phyloP scores from a whole-genome alignment of 1,140 invertebrate genomes.

The Zaprionus camerounensis region DNA sequence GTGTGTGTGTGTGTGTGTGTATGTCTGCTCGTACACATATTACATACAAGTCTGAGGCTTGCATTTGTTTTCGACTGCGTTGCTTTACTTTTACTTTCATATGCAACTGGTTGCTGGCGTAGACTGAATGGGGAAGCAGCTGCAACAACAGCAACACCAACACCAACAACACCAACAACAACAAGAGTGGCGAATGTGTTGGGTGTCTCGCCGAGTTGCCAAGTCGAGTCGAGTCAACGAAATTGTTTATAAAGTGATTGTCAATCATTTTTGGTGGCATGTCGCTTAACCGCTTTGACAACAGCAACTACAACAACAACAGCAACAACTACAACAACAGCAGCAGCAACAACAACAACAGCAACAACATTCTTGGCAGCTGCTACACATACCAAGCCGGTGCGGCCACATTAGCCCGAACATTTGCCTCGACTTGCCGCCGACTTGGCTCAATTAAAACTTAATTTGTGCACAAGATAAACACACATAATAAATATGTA shows the following conservation, averaged over 20 bases:
- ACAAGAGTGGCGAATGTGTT: constrained; percentile 28
- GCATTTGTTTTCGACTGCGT: constrained; percentile 63
- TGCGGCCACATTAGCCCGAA: not conserved
- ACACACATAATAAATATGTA: constrained; percentile 3
- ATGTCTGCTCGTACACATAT: constrained; percentile 34
- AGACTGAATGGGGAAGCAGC: constrained; percentile 65
- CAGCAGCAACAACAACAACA: constrained; percentile 49
- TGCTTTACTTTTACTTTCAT: constrained; percentile 82
- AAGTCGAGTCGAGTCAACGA: constrained; percentile 42
- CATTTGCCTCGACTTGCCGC: constrained; percentile 40
- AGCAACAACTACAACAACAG: constrained; percentile 52
- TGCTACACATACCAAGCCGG: constrained; percentile 59
- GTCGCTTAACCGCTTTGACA: constrained; percentile 76
- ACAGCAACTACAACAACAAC: constrained; percentile 43
- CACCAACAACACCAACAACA: constrained; percentile 13
- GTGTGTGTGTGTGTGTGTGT: constrained; percentile 22
- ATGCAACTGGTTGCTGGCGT: constrained; percentile 72
- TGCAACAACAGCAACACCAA: constrained; percentile 14
- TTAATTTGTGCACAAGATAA: constrained; percentile 27
- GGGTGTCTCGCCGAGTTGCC: constrained; percentile 50
- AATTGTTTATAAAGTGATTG: constrained; percentile 81
- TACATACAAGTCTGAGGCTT: constrained; percentile 33
- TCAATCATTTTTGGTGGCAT: constrained; percentile 82
- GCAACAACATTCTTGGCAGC: constrained; percentile 67
- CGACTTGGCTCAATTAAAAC: constrained; percentile 58